Base-by-base conservation (phyloP, 1,140 invertebrate species). In the Lerema accius region DNA sequence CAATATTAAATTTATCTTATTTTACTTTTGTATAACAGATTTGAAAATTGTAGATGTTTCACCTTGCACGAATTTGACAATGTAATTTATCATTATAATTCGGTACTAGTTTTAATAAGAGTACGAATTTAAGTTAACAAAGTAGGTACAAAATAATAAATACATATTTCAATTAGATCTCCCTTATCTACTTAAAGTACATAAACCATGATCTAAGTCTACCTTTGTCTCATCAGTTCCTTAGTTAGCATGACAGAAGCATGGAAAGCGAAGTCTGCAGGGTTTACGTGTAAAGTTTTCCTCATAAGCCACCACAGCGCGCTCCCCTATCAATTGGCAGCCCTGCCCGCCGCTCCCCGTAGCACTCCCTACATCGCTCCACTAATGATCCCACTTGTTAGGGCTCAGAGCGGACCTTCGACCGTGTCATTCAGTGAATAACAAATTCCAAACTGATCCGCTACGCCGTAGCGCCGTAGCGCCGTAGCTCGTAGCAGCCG, bases 331-430 rank as follows among this genome's bases (percentile, higher is more conserved):
- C 86, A 89, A 86, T 88, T 85, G 82, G 79, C 69, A 45, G 67
- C 65, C 58, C 70, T 51, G 56, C 60, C 39, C 39, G 46, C 72
- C 9, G 15, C 28, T 32, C 26, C 58, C 56, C 45, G 14, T 35
- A 13, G 46, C 67, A n/a, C 69, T 48, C 74, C 71, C 67, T 63
- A 55, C 71, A 69, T 65, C 69, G 73, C 74, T 69, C 73, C 74
- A 79, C 87, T 89, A 89, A 89, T 90, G 87, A 90, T 86, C 69
- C 83, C 87, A 89, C 84, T 90, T 90, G 87, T 90, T 90, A 86
- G 79, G 82, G 80, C 82, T 85, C 80, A 80, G 65, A 65, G 73
- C 74, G 82, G 87, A 88, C 85, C 83, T 84, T 86, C 76, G 81
- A 50, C 77, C 80, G 80, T 87, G 87, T 86, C 80, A 81, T 78